A percentile compares a stretch with the other conserved stretches of the same genome.
Evolutionary conservation across 2,797 vertebrate genomes (phyloP).

Genomic region (Oceanodroma leucorhoa): DNA sequence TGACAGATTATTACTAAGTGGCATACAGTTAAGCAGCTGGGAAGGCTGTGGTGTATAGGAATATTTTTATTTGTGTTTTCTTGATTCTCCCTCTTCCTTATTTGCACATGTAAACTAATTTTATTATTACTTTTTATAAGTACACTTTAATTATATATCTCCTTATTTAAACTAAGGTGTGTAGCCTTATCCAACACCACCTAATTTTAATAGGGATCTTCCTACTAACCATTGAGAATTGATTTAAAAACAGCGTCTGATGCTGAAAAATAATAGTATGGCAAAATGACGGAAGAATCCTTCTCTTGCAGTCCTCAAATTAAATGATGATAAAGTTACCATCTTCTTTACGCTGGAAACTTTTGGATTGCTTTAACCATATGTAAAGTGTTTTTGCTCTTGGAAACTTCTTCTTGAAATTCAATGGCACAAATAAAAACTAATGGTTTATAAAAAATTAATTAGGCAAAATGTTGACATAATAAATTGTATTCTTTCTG

Average conservation of each 20-base stretch:
- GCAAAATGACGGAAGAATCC: neutral
- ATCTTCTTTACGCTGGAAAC: neutral
- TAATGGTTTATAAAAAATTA: neutral
- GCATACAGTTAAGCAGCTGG: neutral
- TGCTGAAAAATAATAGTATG: neutral
- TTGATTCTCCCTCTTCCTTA: neutral
- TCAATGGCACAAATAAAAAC: neutral
- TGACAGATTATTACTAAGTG: neutral
- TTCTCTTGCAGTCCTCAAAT: neutral
- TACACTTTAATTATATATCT: neutral
- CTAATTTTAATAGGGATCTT: neutral
- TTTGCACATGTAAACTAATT: neutral
- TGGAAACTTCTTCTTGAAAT: neutral
- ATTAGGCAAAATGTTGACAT: neutral
- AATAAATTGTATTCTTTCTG: neutral
- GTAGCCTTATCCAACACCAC: neutral
- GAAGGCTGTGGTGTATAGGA: neutral
- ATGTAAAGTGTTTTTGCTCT: neutral
- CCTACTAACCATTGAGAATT: neutral
- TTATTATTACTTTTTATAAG: neutral
- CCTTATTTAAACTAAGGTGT: neutral
- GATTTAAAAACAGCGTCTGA: neutral
- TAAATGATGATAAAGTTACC: neutral
- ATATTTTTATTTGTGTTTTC: neutral
- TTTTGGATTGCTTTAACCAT: neutral